phyloP scores from a whole-genome alignment of 2,113 vertebrate species.

The Gavia stellata region DNA sequence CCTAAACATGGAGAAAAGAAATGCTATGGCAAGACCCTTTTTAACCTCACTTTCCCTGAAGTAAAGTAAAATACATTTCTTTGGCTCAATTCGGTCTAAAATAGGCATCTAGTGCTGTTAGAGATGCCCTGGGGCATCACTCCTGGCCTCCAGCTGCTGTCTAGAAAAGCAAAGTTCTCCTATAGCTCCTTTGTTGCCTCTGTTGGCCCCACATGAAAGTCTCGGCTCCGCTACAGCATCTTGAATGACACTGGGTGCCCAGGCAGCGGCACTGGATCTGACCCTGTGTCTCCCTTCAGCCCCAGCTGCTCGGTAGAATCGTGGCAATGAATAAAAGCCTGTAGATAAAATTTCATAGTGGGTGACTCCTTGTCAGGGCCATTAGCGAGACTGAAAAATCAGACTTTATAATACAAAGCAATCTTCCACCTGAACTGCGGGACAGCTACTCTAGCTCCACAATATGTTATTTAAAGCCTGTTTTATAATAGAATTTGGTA shows the following conservation, averaged over 20 bases:
- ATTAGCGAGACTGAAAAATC: constrained; percentile 3
- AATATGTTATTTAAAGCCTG: constrained; percentile 57
- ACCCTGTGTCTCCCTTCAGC: neutral
- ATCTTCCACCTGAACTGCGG: constrained; percentile 1
- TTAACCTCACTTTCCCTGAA: neutral
- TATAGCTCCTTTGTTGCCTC: neutral
- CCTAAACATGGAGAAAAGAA: neutral
- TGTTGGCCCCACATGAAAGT: neutral
- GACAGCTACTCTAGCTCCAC: constrained; percentile 13
- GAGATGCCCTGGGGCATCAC: neutral
- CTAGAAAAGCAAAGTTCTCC: neutral
- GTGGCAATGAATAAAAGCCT: neutral
- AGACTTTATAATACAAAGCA: constrained; percentile 23
- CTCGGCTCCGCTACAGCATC: neutral
- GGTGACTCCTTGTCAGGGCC: neutral
- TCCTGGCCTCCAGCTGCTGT: neutral
- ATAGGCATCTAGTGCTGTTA: neutral
- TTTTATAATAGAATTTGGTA: constrained; percentile 58
- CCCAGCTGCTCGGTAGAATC: neutral
- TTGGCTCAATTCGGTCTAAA: neutral
- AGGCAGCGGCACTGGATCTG: neutral
- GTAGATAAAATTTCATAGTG: constrained; percentile 15
- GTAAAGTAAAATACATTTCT: neutral
- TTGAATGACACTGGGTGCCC: neutral
- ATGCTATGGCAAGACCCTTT: neutral